Evolutionary conservation across 2,888 invertebrate genomes (phyloP), one percentile per base, ranked within the genome.

Genomic region (Frankliniella intonsa): DNA sequence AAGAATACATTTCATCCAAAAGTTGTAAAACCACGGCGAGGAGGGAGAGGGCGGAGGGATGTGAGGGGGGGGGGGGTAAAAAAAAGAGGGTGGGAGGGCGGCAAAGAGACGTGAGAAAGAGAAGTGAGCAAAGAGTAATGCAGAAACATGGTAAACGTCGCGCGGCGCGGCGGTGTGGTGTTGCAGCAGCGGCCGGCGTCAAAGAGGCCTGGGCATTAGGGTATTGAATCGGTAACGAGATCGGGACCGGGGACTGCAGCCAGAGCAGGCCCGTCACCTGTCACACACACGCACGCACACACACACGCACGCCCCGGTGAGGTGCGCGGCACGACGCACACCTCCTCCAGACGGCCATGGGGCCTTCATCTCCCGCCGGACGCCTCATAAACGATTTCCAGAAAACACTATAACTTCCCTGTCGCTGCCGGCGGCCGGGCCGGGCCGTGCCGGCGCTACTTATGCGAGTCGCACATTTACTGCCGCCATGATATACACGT

Each of bases 1-100:
- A 76, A 76, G 69, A 76, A 76, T 76, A 76, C 69, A 76, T 76
- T 76, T 76, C 69, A 76, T 76, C 69, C 69, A 25, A 76, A 76
- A 76, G 69, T 76, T 76, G 69, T 76, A 76, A 76, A 76, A 76
- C 22, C 25, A 25, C 11, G 69, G 25, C 11, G 69, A 7, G 69
- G 25, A 9, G 69, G 69, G 22, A 22, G 69, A 19, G 55, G 55
- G 55, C 55, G 55, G 10, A 19, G 14, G 55, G 14, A 55, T 17
- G 19, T 12, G 55, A 12, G 3, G 55, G 55, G 55, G 10, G 55
- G 55, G 3, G 51, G 51, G 51, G 51, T n/a, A n/a, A n/a, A n/a
- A n/a, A n/a, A n/a, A n/a, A n/a, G n/a, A n/a, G n/a, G n/a, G n/a
- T n/a, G n/a, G n/a, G n/a, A n/a, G n/a, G n/a, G n/a, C n/a, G n/a